A percentile compares a stretch with the other conserved stretches of the same genome.
phyloP scores from a whole-genome alignment of 2,888 invertebrate species.

The Tetheella fluctuosa region DNA sequence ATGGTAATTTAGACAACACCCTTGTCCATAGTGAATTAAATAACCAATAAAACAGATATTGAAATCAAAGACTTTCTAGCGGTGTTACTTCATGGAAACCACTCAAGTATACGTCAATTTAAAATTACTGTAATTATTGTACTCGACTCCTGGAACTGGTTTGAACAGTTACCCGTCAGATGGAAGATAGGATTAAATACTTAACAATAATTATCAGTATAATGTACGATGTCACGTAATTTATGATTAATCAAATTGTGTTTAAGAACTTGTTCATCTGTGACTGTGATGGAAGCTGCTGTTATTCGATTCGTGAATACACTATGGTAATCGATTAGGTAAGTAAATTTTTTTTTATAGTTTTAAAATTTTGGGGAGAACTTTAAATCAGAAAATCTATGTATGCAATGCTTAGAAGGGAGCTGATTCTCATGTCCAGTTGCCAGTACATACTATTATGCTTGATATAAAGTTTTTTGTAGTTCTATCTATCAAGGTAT shows the following conservation, averaged over 20 bases:
- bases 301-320: not conserved
- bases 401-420: too few species aligned
- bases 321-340: too few species aligned
- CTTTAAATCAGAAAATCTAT: too few species aligned
- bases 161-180: constrained; percentile 53
- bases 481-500: too few species aligned
- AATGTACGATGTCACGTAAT: constrained; percentile 41
- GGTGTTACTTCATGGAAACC: constrained; percentile 10
- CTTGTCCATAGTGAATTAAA: not conserved
- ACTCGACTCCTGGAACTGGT: constrained; percentile 37
- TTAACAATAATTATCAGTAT: constrained; percentile 63
- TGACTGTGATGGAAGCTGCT: not conserved
- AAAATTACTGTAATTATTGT: constrained; percentile 54
- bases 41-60: not conserved
- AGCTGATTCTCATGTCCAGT: too few species aligned
- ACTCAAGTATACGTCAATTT: constrained; percentile 35
- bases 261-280: constrained; percentile 1
- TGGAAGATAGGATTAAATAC: constrained; percentile 60
- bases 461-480: too few species aligned
- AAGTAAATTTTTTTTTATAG: too few species aligned
- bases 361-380: too few species aligned
- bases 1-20: too few species aligned
- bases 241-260: constrained; percentile 25
- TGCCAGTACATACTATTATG: too few species aligned
- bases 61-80: not conserved